phyloP scores from a whole-genome alignment of 2,797 vertebrate species.

The Selene dorsalis region DNA sequence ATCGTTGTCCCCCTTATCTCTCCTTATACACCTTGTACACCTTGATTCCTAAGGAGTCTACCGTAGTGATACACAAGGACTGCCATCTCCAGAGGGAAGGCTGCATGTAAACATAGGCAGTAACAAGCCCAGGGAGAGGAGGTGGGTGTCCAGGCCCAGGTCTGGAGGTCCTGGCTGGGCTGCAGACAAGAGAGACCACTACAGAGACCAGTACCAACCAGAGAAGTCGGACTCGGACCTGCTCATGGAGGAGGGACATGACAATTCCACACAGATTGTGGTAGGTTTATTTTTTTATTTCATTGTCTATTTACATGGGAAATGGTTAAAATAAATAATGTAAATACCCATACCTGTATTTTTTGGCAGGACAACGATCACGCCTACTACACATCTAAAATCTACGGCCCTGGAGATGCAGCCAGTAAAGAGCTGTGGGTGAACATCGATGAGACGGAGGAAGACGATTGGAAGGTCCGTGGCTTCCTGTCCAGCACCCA shows the following conservation, averaged over 20 bases:
- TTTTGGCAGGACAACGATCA: slow-evolving; percentile 90
- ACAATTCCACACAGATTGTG: slow-evolving; percentile 74
- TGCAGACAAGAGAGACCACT: slow-evolving; percentile 64
- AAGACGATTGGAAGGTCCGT: slow-evolving; percentile 87
- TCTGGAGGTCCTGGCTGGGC: slow-evolving; percentile 37
- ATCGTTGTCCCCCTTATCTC: too few relatives aligned
- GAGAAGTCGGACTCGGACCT: slow-evolving; percentile 68
- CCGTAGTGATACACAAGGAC: slow-evolving; percentile 17
- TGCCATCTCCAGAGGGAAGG: slow-evolving; percentile 27
- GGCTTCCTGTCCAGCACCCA: slow-evolving; percentile 91
- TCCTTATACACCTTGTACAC: too few relatives aligned
- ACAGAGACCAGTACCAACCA: slow-evolving; percentile 68
- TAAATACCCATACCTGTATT: background rate
- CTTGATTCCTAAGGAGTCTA: slow-evolving; percentile 49
- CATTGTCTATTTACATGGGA: too few relatives aligned
- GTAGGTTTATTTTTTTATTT: slow-evolving; percentile 46
- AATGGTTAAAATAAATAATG: background rate
- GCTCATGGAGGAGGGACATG: slow-evolving; percentile 73
- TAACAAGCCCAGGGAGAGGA: slow-evolving; percentile 53
- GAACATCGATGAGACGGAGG: slow-evolving; percentile 88
- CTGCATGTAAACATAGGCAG: slow-evolving; percentile 1
- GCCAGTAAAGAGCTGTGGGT: slow-evolving; percentile 90
- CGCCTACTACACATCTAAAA: slow-evolving; percentile 93
- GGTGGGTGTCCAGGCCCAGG: slow-evolving; percentile 45
- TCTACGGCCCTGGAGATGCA: slow-evolving; percentile 86